These are phyloP conservation scores for Bucorvus abyssinicus DNA, from an alignment of 2,797 vertebrate species.

Conservation along the genomic window DNA sequence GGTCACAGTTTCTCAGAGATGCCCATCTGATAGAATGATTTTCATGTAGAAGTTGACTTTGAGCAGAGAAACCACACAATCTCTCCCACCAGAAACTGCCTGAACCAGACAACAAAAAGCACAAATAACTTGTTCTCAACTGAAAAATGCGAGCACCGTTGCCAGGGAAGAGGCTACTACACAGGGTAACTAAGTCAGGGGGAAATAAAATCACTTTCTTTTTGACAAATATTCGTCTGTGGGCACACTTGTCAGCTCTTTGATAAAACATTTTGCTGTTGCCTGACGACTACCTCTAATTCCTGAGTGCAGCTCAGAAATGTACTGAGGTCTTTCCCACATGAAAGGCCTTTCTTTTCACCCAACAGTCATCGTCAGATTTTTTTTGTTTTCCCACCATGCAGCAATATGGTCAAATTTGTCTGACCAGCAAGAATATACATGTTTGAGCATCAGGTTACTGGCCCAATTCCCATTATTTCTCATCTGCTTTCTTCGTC, in stretches of 20 bases:
- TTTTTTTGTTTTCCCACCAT: neutral
- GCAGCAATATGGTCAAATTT: neutral
- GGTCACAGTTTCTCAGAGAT: rapidly evolving
- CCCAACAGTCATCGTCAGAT: neutral
- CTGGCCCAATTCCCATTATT: neutral
- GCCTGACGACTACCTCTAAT: neutral
- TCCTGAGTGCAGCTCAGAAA: neutral
- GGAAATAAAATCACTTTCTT: neutral
- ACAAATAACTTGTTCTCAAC: neutral
- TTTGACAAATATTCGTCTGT: neutral
- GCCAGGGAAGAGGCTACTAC: neutral
- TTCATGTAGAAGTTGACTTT: neutral
- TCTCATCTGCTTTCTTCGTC: neutral
- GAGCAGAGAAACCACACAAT: neutral
- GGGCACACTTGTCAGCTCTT: neutral
- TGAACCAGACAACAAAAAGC: neutral
- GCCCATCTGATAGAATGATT: neutral
- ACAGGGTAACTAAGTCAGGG: neutral
- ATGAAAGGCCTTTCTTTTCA: neutral
- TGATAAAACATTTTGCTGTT: neutral
- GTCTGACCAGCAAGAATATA: neutral
- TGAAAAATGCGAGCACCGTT: neutral
- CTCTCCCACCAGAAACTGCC: neutral
- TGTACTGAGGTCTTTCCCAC: neutral
- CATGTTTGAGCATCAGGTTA: neutral